A percentile compares a stretch with the other conserved stretches of the same genome.
Conservation (phyloP, 2,113 vertebrate species). For the Seriola aureovittata region DNA sequence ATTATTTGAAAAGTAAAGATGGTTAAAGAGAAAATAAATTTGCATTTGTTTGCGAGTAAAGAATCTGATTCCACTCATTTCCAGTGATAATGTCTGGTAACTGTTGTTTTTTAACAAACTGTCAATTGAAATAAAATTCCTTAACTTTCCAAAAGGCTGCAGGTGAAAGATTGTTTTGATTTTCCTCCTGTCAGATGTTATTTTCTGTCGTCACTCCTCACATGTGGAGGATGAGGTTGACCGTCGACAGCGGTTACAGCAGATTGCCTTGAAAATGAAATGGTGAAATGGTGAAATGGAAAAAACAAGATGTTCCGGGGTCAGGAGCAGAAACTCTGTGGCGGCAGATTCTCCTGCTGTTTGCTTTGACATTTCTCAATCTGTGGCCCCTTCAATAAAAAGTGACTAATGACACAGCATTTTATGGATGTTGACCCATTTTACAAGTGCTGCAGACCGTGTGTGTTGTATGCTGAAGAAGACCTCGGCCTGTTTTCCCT, state of each 20-base stretch:
- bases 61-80: too few relatives aligned
- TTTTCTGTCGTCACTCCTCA: neutral
- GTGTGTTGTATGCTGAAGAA: neutral
- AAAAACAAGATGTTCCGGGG: conserved; percentile 10
- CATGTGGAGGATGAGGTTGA: neutral
- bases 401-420: neutral
- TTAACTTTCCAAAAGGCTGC: conserved; percentile 1
- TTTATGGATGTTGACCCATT: conserved; percentile 66
- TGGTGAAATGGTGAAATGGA: conserved; percentile 4
- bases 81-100: too few relatives aligned
- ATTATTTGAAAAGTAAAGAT: neutral
- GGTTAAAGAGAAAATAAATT: neutral
- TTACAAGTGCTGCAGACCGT: conserved; percentile 18
- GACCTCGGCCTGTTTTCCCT: neutral
- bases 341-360: conserved; percentile 26
- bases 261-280: conserved; percentile 25
- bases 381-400: conserved; percentile 45
- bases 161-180: conserved; percentile 17
- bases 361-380: conserved; percentile 41
- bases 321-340: conserved; percentile 1
- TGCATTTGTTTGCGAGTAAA: neutral
- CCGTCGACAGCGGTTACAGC: neutral
- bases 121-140: neutral
- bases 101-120: too few relatives aligned
- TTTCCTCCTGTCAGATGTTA: neutral